These are phyloP conservation scores for Noctua pronuba DNA, from an alignment of 2,888 invertebrate genomes.

Conservation along the genomic window DNA sequence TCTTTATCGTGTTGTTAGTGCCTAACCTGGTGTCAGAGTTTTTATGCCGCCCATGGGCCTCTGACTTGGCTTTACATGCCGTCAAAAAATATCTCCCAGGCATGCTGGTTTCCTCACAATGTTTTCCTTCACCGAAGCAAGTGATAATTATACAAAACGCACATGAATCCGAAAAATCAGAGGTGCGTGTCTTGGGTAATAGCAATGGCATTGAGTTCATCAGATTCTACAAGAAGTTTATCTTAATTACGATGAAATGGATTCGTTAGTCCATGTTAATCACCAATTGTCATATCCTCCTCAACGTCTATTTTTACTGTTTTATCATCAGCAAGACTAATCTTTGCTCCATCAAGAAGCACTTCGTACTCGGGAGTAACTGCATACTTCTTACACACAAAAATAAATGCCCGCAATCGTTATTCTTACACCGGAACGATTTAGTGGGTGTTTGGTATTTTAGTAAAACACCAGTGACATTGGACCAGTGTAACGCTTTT, in stretches of 20 bases:
- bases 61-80: too few species aligned
- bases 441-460: slow-evolving; percentile 33
- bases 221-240: background rate
- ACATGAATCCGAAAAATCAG: too few species aligned
- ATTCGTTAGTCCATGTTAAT: background rate
- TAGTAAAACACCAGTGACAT: slow-evolving; percentile 36
- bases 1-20: too few species aligned
- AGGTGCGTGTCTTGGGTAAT: too few species aligned
- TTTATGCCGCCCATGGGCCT: too few species aligned
- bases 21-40: too few species aligned
- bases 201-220: background rate
- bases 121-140: too few species aligned
- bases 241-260: background rate
- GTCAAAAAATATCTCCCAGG: too few species aligned
- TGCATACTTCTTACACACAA: background rate
- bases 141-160: too few species aligned
- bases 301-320: background rate
- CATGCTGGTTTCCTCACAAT: too few species aligned
- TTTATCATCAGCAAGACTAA: background rate
- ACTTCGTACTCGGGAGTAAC: background rate
- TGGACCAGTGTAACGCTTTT: slow-evolving; percentile 19
- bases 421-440: slow-evolving; percentile 11
- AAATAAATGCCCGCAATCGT: slow-evolving; percentile 2
- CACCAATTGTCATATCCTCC: background rate
- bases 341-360: background rate